Evolutionary conservation across 2,888 invertebrate species (phyloP), one percentile per base, ranked within the genome.

Genomic region (Himalopsyche tibetana): DNA sequence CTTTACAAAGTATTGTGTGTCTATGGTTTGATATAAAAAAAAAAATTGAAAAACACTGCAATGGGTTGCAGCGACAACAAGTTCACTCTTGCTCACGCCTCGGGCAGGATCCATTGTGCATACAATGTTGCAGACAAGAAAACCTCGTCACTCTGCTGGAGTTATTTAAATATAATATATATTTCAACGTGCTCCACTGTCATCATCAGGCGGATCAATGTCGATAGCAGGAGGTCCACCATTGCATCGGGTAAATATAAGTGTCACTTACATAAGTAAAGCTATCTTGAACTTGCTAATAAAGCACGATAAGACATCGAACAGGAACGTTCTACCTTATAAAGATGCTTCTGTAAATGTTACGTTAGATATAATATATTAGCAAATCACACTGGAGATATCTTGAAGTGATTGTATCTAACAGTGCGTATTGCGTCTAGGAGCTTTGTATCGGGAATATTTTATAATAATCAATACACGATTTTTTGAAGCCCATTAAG

Each of bases 271-370:
- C 19, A 63, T 28, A 28, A 19, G 63, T 63, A 19, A 63, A 63
- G 11, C 19, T 63, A 63, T 63, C 63, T 19, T 4, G 63, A 63
- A 28, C 63, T 63, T 63, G 63, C 19, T 63, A 63, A 63, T 63
- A 63, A 63, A 11, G 63, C 63, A 63, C n/a, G 63, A 63, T 63
- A 63, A 63, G 63, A 63, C 19, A 63, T 63, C 56, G 63, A 63
- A 63, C 28, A 11, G 6, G 63, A 63, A 63, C 5, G 28, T 63
- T 28, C 11, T 19, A 63, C 12, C 63, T 63, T 17, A 17, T 56
- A 17, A 19, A 63, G 63, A 63, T 63, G 63, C 28, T 28, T 19
- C 28, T 63, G 28, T 8, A 63, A 63, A 63, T 63, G 28, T 63
- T 63, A 28, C 63, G 28, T 19, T 63, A 63, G n/a, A 19, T 63